Percentiles rank a stretch among this genome's conserved stretches.
phyloP scores from a whole-genome alignment of 2,888 invertebrate species.

The Harpalus rufipes region DNA sequence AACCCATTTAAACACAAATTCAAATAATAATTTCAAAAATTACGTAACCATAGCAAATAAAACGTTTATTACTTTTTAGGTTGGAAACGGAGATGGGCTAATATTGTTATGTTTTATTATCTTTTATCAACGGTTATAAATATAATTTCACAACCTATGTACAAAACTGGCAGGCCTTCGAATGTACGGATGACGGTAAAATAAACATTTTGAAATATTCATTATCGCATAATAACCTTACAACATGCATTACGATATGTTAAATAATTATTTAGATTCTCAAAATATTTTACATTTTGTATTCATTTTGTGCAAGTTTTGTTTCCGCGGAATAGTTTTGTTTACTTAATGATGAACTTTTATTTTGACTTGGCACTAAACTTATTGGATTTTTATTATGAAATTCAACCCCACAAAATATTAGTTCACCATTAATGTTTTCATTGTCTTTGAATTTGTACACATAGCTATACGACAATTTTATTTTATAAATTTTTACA shows the following conservation, averaged over 20 bases:
- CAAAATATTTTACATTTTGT: slow-evolving; percentile 48
- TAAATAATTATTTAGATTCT: slow-evolving; percentile 52
- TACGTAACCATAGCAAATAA: neutral
- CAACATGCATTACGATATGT: slow-evolving; percentile 63
- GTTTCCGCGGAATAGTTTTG: slow-evolving; percentile 26
- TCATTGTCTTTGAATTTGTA: slow-evolving; percentile 56
- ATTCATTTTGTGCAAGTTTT: slow-evolving; percentile 37
- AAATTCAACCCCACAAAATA: slow-evolving; percentile 31
- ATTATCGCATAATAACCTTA: slow-evolving; percentile 26
- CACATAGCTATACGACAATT: slow-evolving; percentile 54
- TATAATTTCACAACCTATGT: slow-evolving; percentile 62
- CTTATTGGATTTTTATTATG: slow-evolving; percentile 28
- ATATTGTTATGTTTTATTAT: slow-evolving; percentile 11
- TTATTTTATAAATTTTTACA: slow-evolving; percentile 53
- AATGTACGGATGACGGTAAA: slow-evolving; percentile 34
- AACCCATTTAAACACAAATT: slow-evolving; percentile 21
- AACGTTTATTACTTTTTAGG: neutral
- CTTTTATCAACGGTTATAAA: slow-evolving; percentile 31
- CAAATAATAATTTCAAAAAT: neutral
- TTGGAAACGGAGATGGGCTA: slow-evolving; percentile 1
- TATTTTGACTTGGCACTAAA: slow-evolving; percentile 47
- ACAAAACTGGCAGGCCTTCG: slow-evolving; percentile 62
- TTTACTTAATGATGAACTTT: slow-evolving; percentile 27
- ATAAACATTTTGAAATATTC: slow-evolving; percentile 31
- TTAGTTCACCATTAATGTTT: slow-evolving; percentile 42